phyloP scores from a whole-genome alignment of 2,113 vertebrate genomes.

The Symphodus melops region DNA sequence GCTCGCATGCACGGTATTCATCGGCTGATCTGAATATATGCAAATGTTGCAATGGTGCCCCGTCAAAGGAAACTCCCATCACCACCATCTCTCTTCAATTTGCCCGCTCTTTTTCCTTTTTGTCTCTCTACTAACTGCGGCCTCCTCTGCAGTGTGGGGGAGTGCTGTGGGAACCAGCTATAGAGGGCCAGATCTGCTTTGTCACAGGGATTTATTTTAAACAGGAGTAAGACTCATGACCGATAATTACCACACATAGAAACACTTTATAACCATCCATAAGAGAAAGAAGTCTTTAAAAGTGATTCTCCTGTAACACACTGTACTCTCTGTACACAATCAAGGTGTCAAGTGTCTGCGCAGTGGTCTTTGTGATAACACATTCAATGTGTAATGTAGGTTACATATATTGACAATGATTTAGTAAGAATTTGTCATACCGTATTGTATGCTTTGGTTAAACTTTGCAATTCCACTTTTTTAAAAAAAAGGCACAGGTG shows the following conservation, averaged over 20 bases:
- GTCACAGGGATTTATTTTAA: slow-evolving; percentile 66
- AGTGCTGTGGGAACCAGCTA: slow-evolving; percentile 72
- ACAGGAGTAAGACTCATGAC: slow-evolving; percentile 53
- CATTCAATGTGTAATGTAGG: not conserved
- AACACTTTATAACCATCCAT: slow-evolving; percentile 32
- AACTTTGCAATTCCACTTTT: too few species aligned
- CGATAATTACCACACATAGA: slow-evolving; percentile 57
- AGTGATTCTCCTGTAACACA: not conserved
- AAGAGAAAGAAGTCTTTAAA: not conserved
- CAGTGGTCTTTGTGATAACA: not conserved
- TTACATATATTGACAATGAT: not conserved
- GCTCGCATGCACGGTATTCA: slow-evolving; percentile 70
- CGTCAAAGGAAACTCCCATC: slow-evolving; percentile 68
- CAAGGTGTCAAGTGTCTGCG: not conserved
- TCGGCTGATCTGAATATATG: slow-evolving; percentile 84
- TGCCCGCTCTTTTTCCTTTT: slow-evolving; percentile 64
- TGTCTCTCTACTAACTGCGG: slow-evolving; percentile 53
- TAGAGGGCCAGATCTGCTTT: slow-evolving; percentile 62
- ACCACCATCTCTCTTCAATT: slow-evolving; percentile 59
- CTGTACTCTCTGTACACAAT: too few species aligned
- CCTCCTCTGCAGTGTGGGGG: slow-evolving; percentile 32
- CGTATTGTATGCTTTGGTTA: too few species aligned
- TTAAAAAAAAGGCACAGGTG: not conserved
- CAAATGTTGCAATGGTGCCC: slow-evolving; percentile 75
- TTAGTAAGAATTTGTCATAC: too few species aligned